Conservation (phyloP, 1,140 invertebrate genomes). For the Bathynomus jamesi region DNA sequence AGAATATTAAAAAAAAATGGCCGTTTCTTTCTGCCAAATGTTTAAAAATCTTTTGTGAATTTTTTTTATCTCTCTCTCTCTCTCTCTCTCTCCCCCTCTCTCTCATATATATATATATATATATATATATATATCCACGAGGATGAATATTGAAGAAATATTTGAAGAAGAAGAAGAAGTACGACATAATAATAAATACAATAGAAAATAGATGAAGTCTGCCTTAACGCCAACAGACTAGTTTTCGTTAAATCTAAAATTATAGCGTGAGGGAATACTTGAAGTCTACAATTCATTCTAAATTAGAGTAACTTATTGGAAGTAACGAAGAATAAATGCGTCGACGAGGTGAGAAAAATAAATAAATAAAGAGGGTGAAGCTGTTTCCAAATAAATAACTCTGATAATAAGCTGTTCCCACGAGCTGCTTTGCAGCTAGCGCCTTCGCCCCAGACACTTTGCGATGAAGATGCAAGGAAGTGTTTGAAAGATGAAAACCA, state of each 20-base stretch:
- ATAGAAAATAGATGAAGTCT: background rate
- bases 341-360: background rate
- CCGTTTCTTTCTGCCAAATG: too few species aligned
- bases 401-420: background rate
- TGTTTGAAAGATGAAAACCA: background rate
- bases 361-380: background rate
- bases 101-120: slow-evolving; percentile 3
- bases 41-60: too few species aligned
- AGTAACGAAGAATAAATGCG: background rate
- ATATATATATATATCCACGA: slow-evolving; percentile 3
- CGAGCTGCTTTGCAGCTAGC: background rate
- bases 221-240: background rate
- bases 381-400: background rate
- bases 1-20: too few species aligned
- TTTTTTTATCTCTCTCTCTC: too few species aligned
- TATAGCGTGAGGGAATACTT: background rate
- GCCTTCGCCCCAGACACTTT: too few species aligned
- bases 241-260: background rate
- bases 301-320: background rate
- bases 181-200: background rate
- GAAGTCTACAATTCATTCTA: background rate
- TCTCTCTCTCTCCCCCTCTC: too few species aligned
- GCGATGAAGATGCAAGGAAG: background rate
- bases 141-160: too few species aligned
- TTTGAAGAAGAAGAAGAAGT: too few species aligned